A percentile compares a stretch with the other conserved stretches of the same genome.
phyloP scores from a whole-genome alignment of 1,140 invertebrate genomes.

The Pygmarrhopalites habei region DNA sequence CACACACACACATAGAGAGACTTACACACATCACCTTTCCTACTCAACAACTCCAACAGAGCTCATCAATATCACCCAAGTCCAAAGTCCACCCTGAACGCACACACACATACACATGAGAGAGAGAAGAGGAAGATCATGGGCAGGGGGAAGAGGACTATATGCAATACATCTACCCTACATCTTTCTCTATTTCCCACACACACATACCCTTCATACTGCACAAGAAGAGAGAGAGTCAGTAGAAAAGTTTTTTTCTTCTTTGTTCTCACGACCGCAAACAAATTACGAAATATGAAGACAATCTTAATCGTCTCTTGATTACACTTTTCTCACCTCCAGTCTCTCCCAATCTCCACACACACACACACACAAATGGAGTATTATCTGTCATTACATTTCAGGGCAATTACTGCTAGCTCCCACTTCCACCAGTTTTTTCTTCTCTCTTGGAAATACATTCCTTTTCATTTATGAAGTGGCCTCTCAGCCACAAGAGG shows the following conservation, averaged over 20 bases:
- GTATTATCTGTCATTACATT: too few species aligned
- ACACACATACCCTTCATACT: background rate
- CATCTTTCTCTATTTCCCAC: background rate
- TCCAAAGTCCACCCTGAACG: background rate
- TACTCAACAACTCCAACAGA: background rate
- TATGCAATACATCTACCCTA: too few species aligned
- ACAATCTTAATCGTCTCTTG: slow-evolving; percentile 26
- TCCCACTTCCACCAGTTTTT: background rate
- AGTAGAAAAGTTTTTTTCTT: background rate
- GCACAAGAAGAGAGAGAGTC: background rate
- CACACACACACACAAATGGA: too few species aligned
- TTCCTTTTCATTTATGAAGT: too few species aligned
- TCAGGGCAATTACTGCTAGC: background rate
- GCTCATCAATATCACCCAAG: slow-evolving; percentile 10
- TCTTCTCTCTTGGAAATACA: background rate
- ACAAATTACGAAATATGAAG: slow-evolving; percentile 30
- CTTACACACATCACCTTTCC: background rate
- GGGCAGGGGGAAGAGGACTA: background rate
- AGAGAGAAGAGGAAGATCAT: background rate
- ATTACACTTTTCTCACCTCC: slow-evolving; percentile 5
- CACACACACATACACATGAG: background rate
- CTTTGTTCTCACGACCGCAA: slow-evolving; percentile 7
- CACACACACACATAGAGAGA: background rate
- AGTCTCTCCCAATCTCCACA: background rate
- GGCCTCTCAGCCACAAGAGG: too few species aligned